Evolutionary conservation across 2,888 invertebrate species (phyloP).

Genomic region (Habroteleia sp.): DNA sequence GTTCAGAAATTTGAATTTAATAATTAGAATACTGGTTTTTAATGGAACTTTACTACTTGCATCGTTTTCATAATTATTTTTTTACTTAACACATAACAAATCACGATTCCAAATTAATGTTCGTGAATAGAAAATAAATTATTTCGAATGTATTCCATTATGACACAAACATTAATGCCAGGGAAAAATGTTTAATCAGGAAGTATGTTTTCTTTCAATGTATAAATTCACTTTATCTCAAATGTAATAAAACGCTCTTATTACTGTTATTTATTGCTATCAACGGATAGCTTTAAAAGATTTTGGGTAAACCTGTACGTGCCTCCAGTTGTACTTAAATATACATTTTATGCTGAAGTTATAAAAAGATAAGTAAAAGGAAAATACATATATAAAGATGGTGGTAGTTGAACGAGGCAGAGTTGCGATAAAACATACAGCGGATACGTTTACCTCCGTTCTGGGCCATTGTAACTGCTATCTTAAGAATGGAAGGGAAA

Average conservation of each 20-base stretch:
- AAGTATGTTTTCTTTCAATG: constrained; percentile 55
- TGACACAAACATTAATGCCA: constrained; percentile 18
- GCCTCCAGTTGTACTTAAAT: constrained; percentile 21
- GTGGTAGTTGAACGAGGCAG: constrained; percentile 37
- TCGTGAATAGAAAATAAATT: constrained; percentile 44
- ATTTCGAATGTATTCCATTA: constrained; percentile 26
- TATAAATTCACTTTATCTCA: constrained; percentile 52
- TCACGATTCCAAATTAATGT: constrained; percentile 24
- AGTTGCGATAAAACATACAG: constrained; percentile 36
- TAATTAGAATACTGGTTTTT: no score
- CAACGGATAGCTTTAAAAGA: constrained; percentile 38
- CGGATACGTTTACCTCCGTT: constrained; percentile 28
- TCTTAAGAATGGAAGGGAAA: constrained; percentile 27
- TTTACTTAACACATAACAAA: no score
- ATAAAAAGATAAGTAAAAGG: constrained; percentile 54
- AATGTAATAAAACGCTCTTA: constrained; percentile 52
- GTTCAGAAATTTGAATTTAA: no score
- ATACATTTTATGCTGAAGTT: constrained; percentile 51
- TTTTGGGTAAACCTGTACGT: constrained; percentile 33
- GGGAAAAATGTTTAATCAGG: constrained; percentile 49
- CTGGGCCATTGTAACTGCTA: constrained; percentile 47
- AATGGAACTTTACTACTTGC: no score
- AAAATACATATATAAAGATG: constrained; percentile 52
- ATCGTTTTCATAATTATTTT: no score
- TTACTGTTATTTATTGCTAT: constrained; percentile 53